Evolutionary conservation across 1,140 invertebrate genomes (phyloP).

Genomic region (Hypsibius dujardini): DNA sequence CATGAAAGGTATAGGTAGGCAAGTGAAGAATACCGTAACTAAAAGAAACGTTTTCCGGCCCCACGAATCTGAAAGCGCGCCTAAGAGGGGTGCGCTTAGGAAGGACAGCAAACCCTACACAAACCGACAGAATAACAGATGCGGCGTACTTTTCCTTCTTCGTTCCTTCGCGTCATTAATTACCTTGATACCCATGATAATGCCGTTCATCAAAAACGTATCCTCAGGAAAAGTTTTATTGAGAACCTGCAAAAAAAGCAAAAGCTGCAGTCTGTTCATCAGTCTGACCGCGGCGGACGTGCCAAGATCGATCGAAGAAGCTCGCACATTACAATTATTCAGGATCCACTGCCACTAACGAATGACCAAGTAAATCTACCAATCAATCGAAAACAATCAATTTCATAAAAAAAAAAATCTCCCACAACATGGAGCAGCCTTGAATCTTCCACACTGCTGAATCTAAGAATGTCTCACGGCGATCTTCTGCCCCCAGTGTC

Average conservation of each 20-base stretch:
- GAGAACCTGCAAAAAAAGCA: constrained; percentile 45
- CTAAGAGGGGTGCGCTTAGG: constrained; percentile 84
- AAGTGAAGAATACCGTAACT: constrained; percentile 96
- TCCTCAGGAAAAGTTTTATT: constrained; percentile 96
- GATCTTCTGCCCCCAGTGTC: no score
- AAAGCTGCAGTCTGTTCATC: no score
- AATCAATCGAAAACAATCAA: constrained; percentile 7
- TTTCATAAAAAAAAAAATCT: constrained; percentile 19
- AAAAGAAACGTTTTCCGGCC: constrained; percentile 93
- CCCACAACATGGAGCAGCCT: no score
- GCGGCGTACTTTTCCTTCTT: not conserved
- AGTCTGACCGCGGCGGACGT: no score
- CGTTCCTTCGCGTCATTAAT: not conserved
- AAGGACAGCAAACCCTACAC: constrained; percentile 45
- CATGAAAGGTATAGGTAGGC: constrained; percentile 94
- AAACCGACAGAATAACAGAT: not conserved
- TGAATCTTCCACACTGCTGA: no score
- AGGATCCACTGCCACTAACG: constrained; percentile 16
- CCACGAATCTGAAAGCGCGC: constrained; percentile 91
- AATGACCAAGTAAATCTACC: constrained; percentile 16
- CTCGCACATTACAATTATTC: constrained; percentile 1
- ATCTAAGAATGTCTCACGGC: no score
- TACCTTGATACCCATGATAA: constrained; percentile 90
- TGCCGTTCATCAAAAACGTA: constrained; percentile 96
- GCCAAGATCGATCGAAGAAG: constrained; percentile 16